Percentiles rank a stretch among this genome's conserved stretches.
phyloP scores from a whole-genome alignment of 2,797 vertebrate species.

The Holocentrus rufus region DNA sequence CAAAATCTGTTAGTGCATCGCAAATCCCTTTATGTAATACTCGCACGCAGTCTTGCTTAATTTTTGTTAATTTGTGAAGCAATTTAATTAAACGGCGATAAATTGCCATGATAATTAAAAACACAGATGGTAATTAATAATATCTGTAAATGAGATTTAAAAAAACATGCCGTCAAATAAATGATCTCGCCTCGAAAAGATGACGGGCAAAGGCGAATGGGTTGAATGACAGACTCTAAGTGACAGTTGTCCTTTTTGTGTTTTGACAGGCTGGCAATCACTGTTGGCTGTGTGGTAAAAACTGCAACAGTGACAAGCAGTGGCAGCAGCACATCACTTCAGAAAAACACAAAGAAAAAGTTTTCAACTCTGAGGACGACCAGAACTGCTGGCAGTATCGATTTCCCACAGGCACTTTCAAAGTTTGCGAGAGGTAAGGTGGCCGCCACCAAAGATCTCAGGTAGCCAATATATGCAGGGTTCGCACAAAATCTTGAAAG shows the following conservation, averaged over 20 bases:
- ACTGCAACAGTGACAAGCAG: slow-evolving; percentile 98
- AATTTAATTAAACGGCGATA: slow-evolving; percentile 5
- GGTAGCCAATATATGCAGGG: too few relatives aligned
- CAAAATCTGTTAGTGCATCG: not conserved
- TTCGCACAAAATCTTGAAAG: too few relatives aligned
- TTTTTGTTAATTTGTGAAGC: not conserved
- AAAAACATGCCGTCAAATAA: too few relatives aligned
- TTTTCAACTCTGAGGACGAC: slow-evolving; percentile 97
- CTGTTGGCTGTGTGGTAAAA: slow-evolving; percentile 99
- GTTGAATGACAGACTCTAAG: not conserved
- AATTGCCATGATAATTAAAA: slow-evolving; percentile 7
- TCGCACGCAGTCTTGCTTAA: slow-evolving; percentile 2
- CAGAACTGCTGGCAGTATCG: slow-evolving; percentile 99
- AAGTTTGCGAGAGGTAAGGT: slow-evolving; percentile 92
- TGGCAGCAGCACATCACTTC: slow-evolving; percentile 99
- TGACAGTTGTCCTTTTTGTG: not conserved
- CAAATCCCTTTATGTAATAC: not conserved
- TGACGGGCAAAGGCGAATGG: not conserved
- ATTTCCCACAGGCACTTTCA: slow-evolving; percentile 95
- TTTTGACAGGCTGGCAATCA: slow-evolving; percentile 91
- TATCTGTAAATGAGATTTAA: slow-evolving; percentile 8
- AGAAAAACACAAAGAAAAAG: slow-evolving; percentile 97
- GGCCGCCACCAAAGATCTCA: not conserved
- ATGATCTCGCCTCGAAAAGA: not conserved
- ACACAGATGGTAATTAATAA: not conserved